Base-by-base conservation (phyloP, 1,140 invertebrate species). In the Drosophila obscura region DNA sequence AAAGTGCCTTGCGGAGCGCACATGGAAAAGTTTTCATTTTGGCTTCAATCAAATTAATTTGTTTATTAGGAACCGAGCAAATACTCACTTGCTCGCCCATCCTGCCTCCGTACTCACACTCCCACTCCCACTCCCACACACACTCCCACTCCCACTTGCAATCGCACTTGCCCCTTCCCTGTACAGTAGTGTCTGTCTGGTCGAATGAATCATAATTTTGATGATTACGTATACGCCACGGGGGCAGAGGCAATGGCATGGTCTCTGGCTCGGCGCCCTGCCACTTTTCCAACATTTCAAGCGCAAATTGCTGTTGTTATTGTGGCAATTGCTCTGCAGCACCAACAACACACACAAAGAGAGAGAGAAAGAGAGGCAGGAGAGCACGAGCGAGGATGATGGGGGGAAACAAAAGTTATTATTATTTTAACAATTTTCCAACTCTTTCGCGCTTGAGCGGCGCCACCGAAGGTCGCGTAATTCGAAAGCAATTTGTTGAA, bases 401-500 rank as follows among this genome's bases (percentile, higher is more conserved):
- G 22, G 26, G 49, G 7, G 48, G 62, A 28, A 22, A 24, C 45
- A 45, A 69, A 82, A 80, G 68, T 87, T 80, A 77, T 85, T 85
- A 85, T 87, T 87, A 85, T 88, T 87, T 87, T 85, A 87, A 85
- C 78, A 80, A 79, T 80, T 85, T 87, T 65, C 51, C 82, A 85
- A 82, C 82, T 85, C 77, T 85, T 81, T 87, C 61, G 62, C 73
- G 62, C 74, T 77, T 82, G 69, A 73, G 51, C 78, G 66, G 82
- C 82, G 82, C 78, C 78, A 78, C 46, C 75, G 83, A 82, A 87
- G 82, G 83, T 87, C 82, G 82, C 82, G 82, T 87, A 87, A 85
- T 85, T 85, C 82, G 72, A 85, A 85, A 87, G 82, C 82, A 85
- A 85, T 85, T 85, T 85, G 82, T 87, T 62, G 83, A 85, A 85